Evolutionary conservation across 2,888 invertebrate species (phyloP), one percentile per base, ranked within the genome.

Genomic region (Luperina testacea): DNA sequence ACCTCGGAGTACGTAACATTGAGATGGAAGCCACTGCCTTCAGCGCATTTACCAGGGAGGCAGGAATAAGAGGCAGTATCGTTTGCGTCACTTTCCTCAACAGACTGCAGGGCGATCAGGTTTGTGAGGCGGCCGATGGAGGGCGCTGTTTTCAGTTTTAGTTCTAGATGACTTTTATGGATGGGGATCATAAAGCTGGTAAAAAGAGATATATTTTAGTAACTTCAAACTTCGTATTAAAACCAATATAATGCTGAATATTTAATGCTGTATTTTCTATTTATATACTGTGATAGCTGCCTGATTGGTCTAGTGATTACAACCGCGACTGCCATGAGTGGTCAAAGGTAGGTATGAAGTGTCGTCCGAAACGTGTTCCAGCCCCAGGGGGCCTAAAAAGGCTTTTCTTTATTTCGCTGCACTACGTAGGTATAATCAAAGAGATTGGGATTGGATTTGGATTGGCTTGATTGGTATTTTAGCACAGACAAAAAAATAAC

Each of bases 21-120:
- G 98, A 98, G 93, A 98, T 98, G 98, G 98, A 98, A 92, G 97
- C 98, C 0, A 97, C 98, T 0, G 98, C 98, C 63, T 98, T 98
- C 89, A 97, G 98, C 0, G 98, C 98, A 0, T 92, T 98, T 72
- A 98, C 98, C 9, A 94, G 97, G 70, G 97, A 97, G 83, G 97
- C 98, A 1, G 97, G 97, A 0, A 94, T 98, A 0, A 95, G 97
- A 85, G 97, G 98, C 0, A 98, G 97, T 0, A 97, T 98, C 63
- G 97, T 98, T 0, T 98, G 98, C 90, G 98, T 98, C 0, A 97
- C 98, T 0, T 90, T 98, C 0, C 83, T 98, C 5, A 97, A 98
- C 92, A 97, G 98, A 38, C 94, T 98, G 27, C 91, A 97, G 0
- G 98, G 98, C 0, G 98, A 98, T 92, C 98, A 98, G 95, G 97